Evolutionary conservation across 2,797 vertebrate species (phyloP), one percentile per base, ranked within the genome.

Genomic region (Sebastes aleutianus): DNA sequence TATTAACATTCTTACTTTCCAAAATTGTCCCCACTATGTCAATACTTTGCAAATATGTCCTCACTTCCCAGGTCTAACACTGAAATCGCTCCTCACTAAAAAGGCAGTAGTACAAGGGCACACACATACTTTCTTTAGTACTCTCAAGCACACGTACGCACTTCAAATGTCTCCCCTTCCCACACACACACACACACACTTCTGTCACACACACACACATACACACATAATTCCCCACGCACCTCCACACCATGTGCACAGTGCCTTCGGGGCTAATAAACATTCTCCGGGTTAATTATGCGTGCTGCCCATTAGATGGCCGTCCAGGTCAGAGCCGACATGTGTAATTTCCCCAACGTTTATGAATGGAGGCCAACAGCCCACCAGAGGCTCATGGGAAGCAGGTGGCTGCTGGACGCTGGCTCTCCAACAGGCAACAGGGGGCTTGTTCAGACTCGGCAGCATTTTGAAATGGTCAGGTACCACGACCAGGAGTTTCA

Each of bases 211-310:
- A 65, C 27, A 64, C 54, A 39, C 36, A 39, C 36, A 70, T 27
- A 79, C 36, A 56, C 62, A 65, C n/a, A 70, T 4, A 24, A 70
- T 72, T 63, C 62, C 75, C 57, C 54, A 47, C 22, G 7, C 70
- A 13, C 66, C 63, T 24, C 54, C 75, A 74, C 77, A 83, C 32
- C 18, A 6, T 26, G 69, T n/a, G 13, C 27, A 79, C 71, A 1
- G 79, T 10, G 74, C 91, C 78, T 6, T 12, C 53, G 76, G 85
- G 90, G 73, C 83, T 88, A 81, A 79, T 92, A 90, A 93, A 90
- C 2, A 53, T 78, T 83, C 77, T 77, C 77, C 4, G 75, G 87
- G 93, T 90, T 93, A 93, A 94, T 92, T 92, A 88, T 83, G 84
- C 88, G 58, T 82, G 77, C 85, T 57, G 29, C 69, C 80, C 73